Evolutionary conservation across 2,113 vertebrate species (phyloP).

Genomic region (cat (Felis catus)): F.catus_Fca126_mat1.0 CM031413.1:103490501-103491000

Average conservation of each 20-base stretch:
- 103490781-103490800: constrained; percentile 71
- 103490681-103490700: neutral
- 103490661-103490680: neutral
- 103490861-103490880: constrained; percentile 77
- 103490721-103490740: neutral
- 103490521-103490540: neutral
- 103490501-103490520: neutral
- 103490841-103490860: constrained; percentile 76
- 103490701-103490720: neutral
- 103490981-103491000: too few species aligned
- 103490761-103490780: constrained; percentile 62
- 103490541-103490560: neutral
- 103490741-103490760: constrained; percentile 42
- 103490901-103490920: constrained; percentile 80
- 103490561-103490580: neutral
- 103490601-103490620: neutral
- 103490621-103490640: neutral
- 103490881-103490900: constrained; percentile 78
- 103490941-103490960: too few species aligned
- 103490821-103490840: constrained; percentile 77
- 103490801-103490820: constrained; percentile 67
- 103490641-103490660: neutral
- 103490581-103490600: neutral
- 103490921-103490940: too few species aligned
- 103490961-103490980: too few species aligned